Conservation (phyloP, 1,140 invertebrate species). For the Notospermus geniculatus region DNA sequence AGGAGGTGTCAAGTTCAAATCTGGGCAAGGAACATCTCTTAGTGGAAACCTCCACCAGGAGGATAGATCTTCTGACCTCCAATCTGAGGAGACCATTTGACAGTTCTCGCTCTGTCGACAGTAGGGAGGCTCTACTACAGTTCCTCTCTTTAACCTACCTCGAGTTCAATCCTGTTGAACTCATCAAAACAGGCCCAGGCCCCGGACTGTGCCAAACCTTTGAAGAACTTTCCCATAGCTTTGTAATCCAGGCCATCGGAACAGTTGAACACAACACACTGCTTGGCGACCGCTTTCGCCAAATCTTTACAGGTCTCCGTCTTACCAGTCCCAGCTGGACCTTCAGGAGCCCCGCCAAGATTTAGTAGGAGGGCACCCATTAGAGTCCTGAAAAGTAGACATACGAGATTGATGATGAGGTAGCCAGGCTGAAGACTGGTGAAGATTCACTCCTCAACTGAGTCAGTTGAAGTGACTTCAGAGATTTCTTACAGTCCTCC, state of each 20-base stretch:
- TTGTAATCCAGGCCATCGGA: slow-evolving; percentile 57
- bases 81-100: too few relatives aligned
- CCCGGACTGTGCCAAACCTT: slow-evolving; percentile 56
- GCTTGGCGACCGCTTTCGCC: slow-evolving; percentile 57
- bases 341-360: slow-evolving; percentile 56
- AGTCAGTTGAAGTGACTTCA: too few relatives aligned
- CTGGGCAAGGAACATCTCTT: too few relatives aligned
- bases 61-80: too few relatives aligned
- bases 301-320: slow-evolving; percentile 58
- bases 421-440: background rate
- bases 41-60: too few relatives aligned
- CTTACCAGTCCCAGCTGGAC: slow-evolving; percentile 57
- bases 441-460: too few relatives aligned
- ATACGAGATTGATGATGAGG: background rate
- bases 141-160: slow-evolving; percentile 32
- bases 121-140: background rate
- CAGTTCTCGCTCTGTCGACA: too few relatives aligned
- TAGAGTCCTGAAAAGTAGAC: slow-evolving; percentile 42
- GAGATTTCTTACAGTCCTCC: too few relatives aligned
- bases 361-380: slow-evolving; percentile 57
- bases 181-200: slow-evolving; percentile 57
- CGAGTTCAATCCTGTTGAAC: slow-evolving; percentile 55
- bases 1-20: too few relatives aligned
- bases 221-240: slow-evolving; percentile 58
- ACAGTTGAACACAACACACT: slow-evolving; percentile 59